A percentile compares a stretch with the other conserved stretches of the same genome.
These are phyloP conservation scores for Platyrinchus mystaceus DNA, from an alignment of 2,797 vertebrate genomes.

Conservation along the genomic window DNA sequence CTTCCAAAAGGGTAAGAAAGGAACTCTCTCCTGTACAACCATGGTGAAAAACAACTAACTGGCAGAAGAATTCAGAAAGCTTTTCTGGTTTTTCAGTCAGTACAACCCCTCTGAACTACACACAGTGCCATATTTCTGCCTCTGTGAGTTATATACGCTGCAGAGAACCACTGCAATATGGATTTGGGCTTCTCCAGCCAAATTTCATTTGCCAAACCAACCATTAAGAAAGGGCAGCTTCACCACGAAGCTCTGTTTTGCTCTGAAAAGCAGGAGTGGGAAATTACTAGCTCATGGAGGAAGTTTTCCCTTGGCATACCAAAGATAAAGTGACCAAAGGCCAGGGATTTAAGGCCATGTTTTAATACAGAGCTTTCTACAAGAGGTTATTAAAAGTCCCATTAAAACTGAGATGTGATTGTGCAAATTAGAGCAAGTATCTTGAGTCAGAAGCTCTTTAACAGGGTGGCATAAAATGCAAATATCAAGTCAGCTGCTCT, in stretches of 20 bases:
- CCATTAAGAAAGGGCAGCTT: constrained; percentile 16
- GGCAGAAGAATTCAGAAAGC: background rate
- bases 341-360: background rate
- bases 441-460: background rate
- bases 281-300: constrained; percentile 13
- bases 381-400: background rate
- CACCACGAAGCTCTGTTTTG: background rate
- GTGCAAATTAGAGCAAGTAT: background rate
- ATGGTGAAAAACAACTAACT: background rate
- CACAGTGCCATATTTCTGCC: background rate
- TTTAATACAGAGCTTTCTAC: background rate
- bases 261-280: background rate
- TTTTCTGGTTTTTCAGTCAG: background rate
- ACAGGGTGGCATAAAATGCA: background rate
- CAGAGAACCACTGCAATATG: background rate
- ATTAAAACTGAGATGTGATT: background rate
- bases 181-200: background rate
- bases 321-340: constrained; percentile 25
- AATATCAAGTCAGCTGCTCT: background rate
- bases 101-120: background rate
- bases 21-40: background rate
- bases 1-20: background rate
- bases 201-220: constrained; percentile 19
- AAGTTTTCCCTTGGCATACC: background rate
- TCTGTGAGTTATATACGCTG: background rate